Conservation (phyloP, 2,113 vertebrate species). For the Uropsilus gracilis region DNA sequence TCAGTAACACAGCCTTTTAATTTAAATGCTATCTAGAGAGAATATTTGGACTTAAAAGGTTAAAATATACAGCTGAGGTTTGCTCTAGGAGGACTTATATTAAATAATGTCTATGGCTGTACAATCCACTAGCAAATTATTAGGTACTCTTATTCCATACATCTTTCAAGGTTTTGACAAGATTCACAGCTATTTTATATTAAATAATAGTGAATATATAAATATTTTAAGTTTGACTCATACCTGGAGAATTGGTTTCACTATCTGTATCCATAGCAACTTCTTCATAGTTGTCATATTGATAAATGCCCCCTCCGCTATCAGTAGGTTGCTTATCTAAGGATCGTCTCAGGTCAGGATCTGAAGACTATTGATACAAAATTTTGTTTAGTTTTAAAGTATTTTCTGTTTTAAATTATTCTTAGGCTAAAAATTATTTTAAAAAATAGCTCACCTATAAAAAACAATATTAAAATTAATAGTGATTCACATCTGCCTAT, state of each 20-base stretch:
- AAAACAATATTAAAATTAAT: constrained; percentile 41
- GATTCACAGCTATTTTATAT: not conserved
- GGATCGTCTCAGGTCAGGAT: constrained; percentile 92
- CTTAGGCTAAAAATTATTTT: not conserved
- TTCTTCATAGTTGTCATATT: constrained; percentile 99
- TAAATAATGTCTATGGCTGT: constrained; percentile 6
- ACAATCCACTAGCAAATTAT: constrained; percentile 51
- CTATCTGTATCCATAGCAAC: constrained; percentile 99
- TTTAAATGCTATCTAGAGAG: constrained; percentile 9
- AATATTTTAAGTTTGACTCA: constrained; percentile 59
- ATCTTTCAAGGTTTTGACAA: constrained; percentile 31
- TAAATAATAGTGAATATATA: constrained; percentile 28
- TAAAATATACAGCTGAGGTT: not conserved
- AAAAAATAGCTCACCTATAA: constrained; percentile 49
- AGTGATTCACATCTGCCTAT: not conserved
- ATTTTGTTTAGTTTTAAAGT: constrained; percentile 60
- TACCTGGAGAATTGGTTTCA: constrained; percentile 96
- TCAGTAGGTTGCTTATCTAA: constrained; percentile 91
- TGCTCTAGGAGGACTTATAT: constrained; percentile 39
- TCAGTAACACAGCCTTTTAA: not conserved
- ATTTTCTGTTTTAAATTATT: constrained; percentile 34
- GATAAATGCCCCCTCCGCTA: constrained; percentile 94
- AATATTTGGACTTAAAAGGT: not conserved
- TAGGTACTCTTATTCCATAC: not conserved
- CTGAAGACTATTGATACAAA: constrained; percentile 90